Evolutionary conservation across 2,113 vertebrate genomes (phyloP).

Genomic region (Ammodytes dubius): DNA sequence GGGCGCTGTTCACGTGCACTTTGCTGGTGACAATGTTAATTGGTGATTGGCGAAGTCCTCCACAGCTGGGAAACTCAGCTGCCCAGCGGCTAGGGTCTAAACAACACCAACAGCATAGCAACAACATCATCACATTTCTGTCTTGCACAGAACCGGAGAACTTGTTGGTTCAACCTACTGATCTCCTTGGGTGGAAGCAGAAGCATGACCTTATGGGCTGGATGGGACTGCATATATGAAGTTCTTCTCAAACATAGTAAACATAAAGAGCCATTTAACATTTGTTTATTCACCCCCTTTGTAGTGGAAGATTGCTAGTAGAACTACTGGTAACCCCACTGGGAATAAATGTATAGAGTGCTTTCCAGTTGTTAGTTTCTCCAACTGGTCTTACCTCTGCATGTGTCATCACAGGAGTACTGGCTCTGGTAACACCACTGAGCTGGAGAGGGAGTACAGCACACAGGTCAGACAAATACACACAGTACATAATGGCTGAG

Average conservation of each 20-base stretch:
- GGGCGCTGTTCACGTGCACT: slow-evolving; percentile 56
- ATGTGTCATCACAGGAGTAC: slow-evolving; percentile 74
- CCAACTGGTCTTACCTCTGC: slow-evolving; percentile 75
- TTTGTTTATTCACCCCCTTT: neutral
- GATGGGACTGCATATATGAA: neutral
- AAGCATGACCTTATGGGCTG: too few species aligned
- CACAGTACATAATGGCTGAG: neutral
- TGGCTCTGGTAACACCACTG: slow-evolving; percentile 86
- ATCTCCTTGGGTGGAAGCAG: neutral
- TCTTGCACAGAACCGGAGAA: neutral
- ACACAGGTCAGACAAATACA: slow-evolving; percentile 12
- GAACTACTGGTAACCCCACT: neutral
- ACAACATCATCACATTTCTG: neutral
- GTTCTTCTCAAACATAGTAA: neutral
- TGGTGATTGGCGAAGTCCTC: slow-evolving; percentile 86
- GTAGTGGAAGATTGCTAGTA: neutral
- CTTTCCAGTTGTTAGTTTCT: neutral
- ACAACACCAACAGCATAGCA: slow-evolving; percentile 24
- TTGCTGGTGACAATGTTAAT: slow-evolving; percentile 88
- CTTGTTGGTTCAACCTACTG: neutral
- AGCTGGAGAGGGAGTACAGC: slow-evolving; percentile 66
- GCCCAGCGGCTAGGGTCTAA: slow-evolving; percentile 86
- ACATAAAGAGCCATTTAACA: neutral
- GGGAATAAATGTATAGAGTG: neutral
- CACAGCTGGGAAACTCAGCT: slow-evolving; percentile 56